Base-by-base conservation (phyloP, 2,113 vertebrate genomes). In the Microcebus griseorufus region DNA sequence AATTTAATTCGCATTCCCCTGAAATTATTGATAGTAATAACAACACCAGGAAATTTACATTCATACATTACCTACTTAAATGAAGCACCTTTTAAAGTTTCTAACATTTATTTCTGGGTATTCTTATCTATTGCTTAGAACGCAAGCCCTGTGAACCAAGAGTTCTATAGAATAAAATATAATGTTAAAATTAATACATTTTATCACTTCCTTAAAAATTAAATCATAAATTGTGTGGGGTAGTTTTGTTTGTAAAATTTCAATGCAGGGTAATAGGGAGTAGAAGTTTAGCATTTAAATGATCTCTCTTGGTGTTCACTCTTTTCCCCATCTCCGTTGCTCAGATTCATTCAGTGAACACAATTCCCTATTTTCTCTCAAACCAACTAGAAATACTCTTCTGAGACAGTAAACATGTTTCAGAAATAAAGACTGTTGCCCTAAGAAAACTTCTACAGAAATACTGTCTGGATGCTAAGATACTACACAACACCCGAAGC, bases 371-470 rank as follows among this genome's bases (percentile, higher is more conserved):
- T 86, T 91, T 70, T 53, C 48, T 42, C 37, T 86, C 73, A 89
- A 45, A 48, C 34, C 64, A 83, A 51, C 4, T 48, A 87, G 14
- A 87, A 94, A 96, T 34, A 89, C n/a, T 27, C 62, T 12, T 64
- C 62, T 69, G 51, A 92, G 82, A 90, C 2, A 1, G 32, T 67
- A 58, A 97, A 82, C 64, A 17, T 7, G 37, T 78, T 95, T 96
- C 80, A 62, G 42, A 73, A 96, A 64, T 62, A 95, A 97, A 42
- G 5, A 3, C 96, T 87, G 81, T 95, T 97, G 94, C 97, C 96
- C 97, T 98, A 98, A 97, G 98, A 98, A 98, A 98, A 98, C 98
- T 98, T 98, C 90, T 13, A 75, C 85, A 84, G 62, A 92, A 95
- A 94, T 90, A 91, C 82, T 93, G 67, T 73, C 84, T 95, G 96